A percentile compares a stretch with the other conserved stretches of the same genome.
These are phyloP conservation scores for Drusus annulatus DNA, from an alignment of 1,140 invertebrate genomes.

Conservation along the genomic window DNA sequence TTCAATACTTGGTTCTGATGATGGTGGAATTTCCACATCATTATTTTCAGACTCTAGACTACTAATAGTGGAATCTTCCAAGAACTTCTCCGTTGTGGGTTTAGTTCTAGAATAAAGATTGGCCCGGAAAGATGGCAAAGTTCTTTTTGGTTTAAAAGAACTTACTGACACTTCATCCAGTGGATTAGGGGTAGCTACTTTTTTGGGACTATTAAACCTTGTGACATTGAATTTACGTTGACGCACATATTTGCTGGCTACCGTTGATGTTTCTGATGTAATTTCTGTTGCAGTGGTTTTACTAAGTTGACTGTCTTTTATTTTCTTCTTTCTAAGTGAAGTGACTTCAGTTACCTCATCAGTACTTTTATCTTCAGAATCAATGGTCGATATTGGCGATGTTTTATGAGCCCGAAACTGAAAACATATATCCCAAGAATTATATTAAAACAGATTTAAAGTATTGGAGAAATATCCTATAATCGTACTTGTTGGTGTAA, in stretches of 20 bases:
- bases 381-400: background rate
- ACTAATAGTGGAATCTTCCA: slow-evolving; percentile 17
- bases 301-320: slow-evolving; percentile 5
- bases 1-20: background rate
- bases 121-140: slow-evolving; percentile 32
- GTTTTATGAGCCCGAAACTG: slow-evolving; percentile 45
- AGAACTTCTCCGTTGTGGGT: slow-evolving; percentile 22
- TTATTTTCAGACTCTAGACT: slow-evolving; percentile 16
- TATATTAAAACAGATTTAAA: too few species aligned
- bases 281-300: background rate
- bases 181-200: slow-evolving; percentile 9
- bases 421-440: background rate
- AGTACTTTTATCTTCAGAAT: background rate
- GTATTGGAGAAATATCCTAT: too few species aligned
- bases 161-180: background rate
- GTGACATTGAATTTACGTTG: slow-evolving; percentile 50
- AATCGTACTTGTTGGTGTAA: too few species aligned
- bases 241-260: slow-evolving; percentile 40
- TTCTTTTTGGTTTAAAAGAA: slow-evolving; percentile 36
- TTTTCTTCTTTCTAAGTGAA: slow-evolving; percentile 12
- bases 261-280: slow-evolving; percentile 6
- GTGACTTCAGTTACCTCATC: slow-evolving; percentile 6
- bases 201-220: slow-evolving; percentile 41
- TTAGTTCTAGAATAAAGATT: slow-evolving; percentile 33
- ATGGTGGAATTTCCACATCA: slow-evolving; percentile 3